Base-by-base conservation (phyloP, 2,888 invertebrate species). In the Pherbina coryleti region DNA sequence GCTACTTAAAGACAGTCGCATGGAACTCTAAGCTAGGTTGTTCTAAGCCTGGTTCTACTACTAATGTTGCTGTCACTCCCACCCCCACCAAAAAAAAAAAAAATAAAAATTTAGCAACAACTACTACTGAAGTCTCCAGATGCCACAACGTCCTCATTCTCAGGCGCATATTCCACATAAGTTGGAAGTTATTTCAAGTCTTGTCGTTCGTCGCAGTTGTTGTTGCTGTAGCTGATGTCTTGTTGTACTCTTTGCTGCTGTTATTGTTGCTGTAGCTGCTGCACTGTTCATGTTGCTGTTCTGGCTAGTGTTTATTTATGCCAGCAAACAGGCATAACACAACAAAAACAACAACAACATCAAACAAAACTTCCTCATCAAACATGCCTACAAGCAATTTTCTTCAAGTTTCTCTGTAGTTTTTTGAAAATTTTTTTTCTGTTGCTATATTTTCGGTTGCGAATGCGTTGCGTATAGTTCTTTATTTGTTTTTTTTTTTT, bases 391-490 rank as follows among this genome's bases (percentile, higher is more conserved):
- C 57, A 79, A 79, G 74, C 64, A 62, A 77, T 77, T 77, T 76
- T 34, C 62, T 31, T 60, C 31, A 25, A 34, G 31, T 71, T 57
- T 34, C 37, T 34, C 22, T 28, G 67, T 77, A 78, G 25, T 53
- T n/a, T n/a, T n/a, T n/a, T n/a, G n/a, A n/a, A 34, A 34, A 34
- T 57, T 51, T 44, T 76, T 51, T 70, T 49, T 4, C 51, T 37
- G 17, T 51, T 70, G 19, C 25, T 22, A 11, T 70, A 22, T 49
- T 19, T 49, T 22, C 71, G 22, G 79, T 79, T 81, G 82, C 82
- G 82, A 81, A 78, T 81, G 81, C 81, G 80, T 81, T 79, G 81
- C 79, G 81, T 79, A 77, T 81, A 82, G 77, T 81, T 82, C 79
- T 79, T 80, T 79, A 3, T 14, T 17, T 8, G 31, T 67, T 76